Conservation (phyloP, 2,113 vertebrate genomes). For the Mustelus asterias region DNA sequence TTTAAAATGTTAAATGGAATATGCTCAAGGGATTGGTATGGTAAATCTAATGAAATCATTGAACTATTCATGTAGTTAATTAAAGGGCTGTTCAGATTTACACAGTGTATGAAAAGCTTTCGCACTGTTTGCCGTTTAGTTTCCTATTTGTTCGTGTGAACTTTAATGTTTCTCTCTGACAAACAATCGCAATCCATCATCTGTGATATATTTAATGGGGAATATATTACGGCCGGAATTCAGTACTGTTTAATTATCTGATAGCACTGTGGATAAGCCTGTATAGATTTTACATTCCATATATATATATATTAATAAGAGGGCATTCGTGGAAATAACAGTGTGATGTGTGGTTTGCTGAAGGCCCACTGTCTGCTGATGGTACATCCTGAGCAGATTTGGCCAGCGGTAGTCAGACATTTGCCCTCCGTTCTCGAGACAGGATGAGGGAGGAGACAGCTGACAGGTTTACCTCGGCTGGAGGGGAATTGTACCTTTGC, state of each 20-base stretch:
- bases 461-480: neutral
- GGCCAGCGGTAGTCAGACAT: too few species aligned
- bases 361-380: too few species aligned
- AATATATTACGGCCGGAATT: neutral
- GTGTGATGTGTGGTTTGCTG: too few species aligned
- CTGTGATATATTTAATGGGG: neutral
- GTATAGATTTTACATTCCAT: neutral
- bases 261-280: neutral
- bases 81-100: neutral
- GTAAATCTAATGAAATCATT: conserved; percentile 23
- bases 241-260: neutral
- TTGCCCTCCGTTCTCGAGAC: too few species aligned
- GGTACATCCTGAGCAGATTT: too few species aligned
- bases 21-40: neutral
- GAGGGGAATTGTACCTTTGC: neutral
- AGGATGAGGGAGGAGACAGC: neutral
- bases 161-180: neutral
- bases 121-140: neutral
- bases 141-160: neutral
- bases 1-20: neutral
- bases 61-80: conserved; percentile 14
- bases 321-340: neutral
- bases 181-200: neutral
- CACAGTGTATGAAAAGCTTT: neutral
- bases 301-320: neutral